Base-by-base conservation (phyloP, 2,797 vertebrate species). In the Coracias cyanogaster region DNA sequence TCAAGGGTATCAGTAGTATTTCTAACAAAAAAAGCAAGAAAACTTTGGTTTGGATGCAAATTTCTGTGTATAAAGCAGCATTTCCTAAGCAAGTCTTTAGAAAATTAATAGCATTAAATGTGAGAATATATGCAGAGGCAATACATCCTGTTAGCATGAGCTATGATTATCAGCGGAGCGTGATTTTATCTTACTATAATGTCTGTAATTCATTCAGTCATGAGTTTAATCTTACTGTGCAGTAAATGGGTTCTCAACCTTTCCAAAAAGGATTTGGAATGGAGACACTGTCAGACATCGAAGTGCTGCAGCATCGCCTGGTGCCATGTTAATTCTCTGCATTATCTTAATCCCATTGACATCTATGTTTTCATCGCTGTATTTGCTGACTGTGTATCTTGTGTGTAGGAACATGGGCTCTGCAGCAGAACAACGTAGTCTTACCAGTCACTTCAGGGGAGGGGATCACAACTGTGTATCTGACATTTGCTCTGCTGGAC, bases 231-330 rank as follows among this genome's bases (percentile, higher is more conserved):
- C 61, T 81, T n/a, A n/a, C 49, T 29, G 54, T 58, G 65, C 72
- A 46, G 87, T 81, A 92, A 90, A 77, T 55, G 76, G 82, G 61
- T 29, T 79, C 65, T 77, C 54, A 93, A 66, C 45, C 81, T 66
- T 86, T 71, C 94, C 87, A 77, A 62, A 86, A 86, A 28, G 48
- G 55, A 86, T 86, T 70, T 96, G 93, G 73, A 94, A 90, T 28
- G 45, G 90, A 86, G 70, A 84, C 21, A 4, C 57, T 26, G 35
- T 62, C 14, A 78, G 81, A 82, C 29, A 82, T 48, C 5, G 0
- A 58, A 80, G 77, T 57, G 85, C 87, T 70, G 91, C 76, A 84
- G 4, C 22, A 14, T 3, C 31, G 70, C 80, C 73, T 91, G 87
- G 91, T 84, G 96, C 91, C 88, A 51, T 6, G 19, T 54, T 89